Base-by-base conservation (phyloP, 1,140 invertebrate genomes). In the Penaeus japonicus region DNA sequence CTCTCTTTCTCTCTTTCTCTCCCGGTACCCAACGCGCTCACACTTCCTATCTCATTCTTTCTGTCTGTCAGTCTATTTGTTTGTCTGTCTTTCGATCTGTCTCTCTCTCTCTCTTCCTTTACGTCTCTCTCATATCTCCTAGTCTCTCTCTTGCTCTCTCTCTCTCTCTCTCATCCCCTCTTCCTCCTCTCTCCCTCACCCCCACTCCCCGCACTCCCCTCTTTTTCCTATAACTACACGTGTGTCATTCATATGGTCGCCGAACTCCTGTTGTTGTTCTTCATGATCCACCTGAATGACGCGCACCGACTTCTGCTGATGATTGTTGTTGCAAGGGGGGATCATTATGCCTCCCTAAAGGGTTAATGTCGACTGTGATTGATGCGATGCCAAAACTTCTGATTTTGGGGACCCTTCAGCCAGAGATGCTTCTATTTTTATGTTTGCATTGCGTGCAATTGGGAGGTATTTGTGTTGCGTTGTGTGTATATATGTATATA, bases 151-250 rank as follows among this genome's bases (percentile, higher is more conserved):
- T 73, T 27, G 20, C 70, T 73, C 70, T 73, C 70, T 73, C 70
- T 73, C 70, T 73, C 70, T 73, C 70, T 73, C 70, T 73, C 70
- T 73, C 70, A n/a, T 27, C 30, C 70, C 30, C 70, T 73, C 70
- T 73, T 27, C 10, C 12, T 24, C 12, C 10, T 27, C 10, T 27
- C 27, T 20, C n/a, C n/a, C n/a, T n/a, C n/a, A n/a, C n/a, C n/a
- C n/a, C n/a, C n/a, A n/a, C n/a, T n/a, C n/a, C n/a, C 27, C 12
- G 12, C 20, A 20, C 17, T 73, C 20, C 30, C 20, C 30, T 20
- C 27, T 12, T 73, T n/a, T 73, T n/a, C 27, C 12, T 73, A 15
- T 73, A 73, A n/a, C 20, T 73, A 73, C 30, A 73, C 30, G 30
- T n/a, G n/a, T n/a, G n/a, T n/a, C n/a, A n/a, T n/a, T n/a, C n/a